Base-by-base conservation (phyloP, 1,140 invertebrate genomes). In the Caenorhabditis brenneri region DNA sequence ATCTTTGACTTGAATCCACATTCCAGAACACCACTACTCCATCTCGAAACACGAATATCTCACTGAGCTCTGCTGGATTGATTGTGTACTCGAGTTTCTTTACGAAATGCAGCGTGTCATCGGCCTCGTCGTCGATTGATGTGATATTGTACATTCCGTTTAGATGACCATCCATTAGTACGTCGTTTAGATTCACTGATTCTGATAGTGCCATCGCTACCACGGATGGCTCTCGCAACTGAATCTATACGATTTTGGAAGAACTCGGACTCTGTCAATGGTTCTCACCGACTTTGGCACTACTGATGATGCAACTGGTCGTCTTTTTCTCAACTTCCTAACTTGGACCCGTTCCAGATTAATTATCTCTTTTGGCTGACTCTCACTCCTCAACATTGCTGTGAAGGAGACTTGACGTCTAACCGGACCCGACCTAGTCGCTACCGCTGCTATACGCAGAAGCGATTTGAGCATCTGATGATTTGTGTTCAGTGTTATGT, bases 21-120 rank as follows among this genome's bases (percentile, higher is more conserved):
- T 87, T 87, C 84, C 84, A 86, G 42, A 87, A 87, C 27, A 87
- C 85, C 6, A 87, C 74, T 7, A 86, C 86, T 2, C 86, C 86
- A 55, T 87, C 86, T 53, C 31, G 31, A 79, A 87, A 87, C 27
- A 87, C 65, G 31, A 86, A 87, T 33, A 79, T 60, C 36, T 87
- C 85, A 36, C 74, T 80, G 24, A 87, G 27, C 7, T 78, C 82
- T 9, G 31, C 53, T 33, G 79, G 31, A 22, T 86, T 80, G 31
- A 87, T 84, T 1, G 65, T 84, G 79, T 87, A 87, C 33, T 87
- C 84, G 22, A 55, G 49, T 10, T 82, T 69, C 48, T 84, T 84
- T 24, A 80, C 55, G 10, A 86, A 46, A 33, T 86, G 84, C 19
- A 86, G 46, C 4, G 84, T 69, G 49, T 86, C 80, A 51, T 86